Evolutionary conservation across 1,140 invertebrate genomes (phyloP), one percentile per base, ranked within the genome.

Genomic region (Orius laevigatus): DNA sequence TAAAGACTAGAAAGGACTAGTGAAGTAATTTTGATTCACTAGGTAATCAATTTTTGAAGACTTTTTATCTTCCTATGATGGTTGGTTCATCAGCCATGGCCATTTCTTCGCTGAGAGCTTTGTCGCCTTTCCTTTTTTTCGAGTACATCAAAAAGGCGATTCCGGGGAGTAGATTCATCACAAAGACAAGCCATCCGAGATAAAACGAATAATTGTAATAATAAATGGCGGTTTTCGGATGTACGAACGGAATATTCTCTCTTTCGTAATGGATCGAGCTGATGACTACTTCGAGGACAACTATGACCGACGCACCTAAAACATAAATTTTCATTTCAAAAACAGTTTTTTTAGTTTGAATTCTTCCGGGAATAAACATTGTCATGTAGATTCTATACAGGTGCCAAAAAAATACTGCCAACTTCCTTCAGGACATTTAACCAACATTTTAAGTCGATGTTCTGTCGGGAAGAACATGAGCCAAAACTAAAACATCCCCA

Each of bases 1-100:
- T n/a, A n/a, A n/a, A n/a, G n/a, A n/a, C n/a, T n/a, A n/a, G n/a
- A n/a, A n/a, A n/a, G n/a, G n/a, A n/a, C n/a, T n/a, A n/a, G n/a
- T n/a, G n/a, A n/a, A n/a, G n/a, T n/a, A n/a, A n/a, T n/a, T n/a
- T n/a, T n/a, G n/a, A n/a, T n/a, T n/a, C n/a, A n/a, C n/a, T n/a
- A n/a, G n/a, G n/a, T n/a, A n/a, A n/a, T n/a, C n/a, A n/a, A n/a
- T n/a, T n/a, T n/a, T n/a, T n/a, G n/a, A n/a, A n/a, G n/a, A n/a
- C n/a, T n/a, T n/a, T n/a, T 78, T 68, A 84, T 70, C 83, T 77
- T 53, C 84, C 82, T 53, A 88, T 81, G 52, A 81, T 82, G 12
- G 81, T 82, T 0, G 83, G 81, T 59, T 87, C 84, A 57, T 89
- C 84, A 15, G 83, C 82, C 73, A 83, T 78, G 0, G 80, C 81